Evolutionary conservation across 2,797 vertebrate species (phyloP), one percentile per base, ranked within the genome.

Genomic region (Rhinatrema bivittatum): DNA sequence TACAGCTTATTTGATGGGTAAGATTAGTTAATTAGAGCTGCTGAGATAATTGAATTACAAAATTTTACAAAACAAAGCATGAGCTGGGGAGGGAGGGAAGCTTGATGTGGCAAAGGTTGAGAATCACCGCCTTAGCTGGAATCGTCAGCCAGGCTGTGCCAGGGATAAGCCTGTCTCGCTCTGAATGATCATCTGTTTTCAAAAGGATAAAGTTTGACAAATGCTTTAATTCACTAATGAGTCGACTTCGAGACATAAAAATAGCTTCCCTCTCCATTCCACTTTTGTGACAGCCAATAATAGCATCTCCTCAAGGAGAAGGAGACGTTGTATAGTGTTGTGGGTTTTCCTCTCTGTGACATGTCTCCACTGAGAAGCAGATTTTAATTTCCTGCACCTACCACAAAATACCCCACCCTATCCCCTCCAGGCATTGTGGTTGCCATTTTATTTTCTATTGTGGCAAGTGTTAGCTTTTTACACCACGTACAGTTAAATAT

Each of bases 381-480:
- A 67, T 64, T 81, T 68, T 66, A 67, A 33, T 76, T 69, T 60
- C 42, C 61, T 70, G 48, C 20, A 30, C 43, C 46, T 33, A 68
- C 65, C 63, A 41, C 68, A 74, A 70, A 73, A 64, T 65, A 54
- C 37, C 42, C 55, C 36, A 25, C 40, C 64, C 48, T 48, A 55
- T 55, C 51, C 57, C 35, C 39, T 53, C 50, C 51, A 55, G 25
- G 61, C 62, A 16, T 38, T 68, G 71, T 57, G 70, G 68, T 66
- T 68, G 56, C 48, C 60, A 68, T 67, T 62, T 71, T 73, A 41
- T 68, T 77, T 77, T 74, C 72, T 63, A 74, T 61, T 72, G 72
- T 68, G 69, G 69, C 61, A 53, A 70, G 56, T 37, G 47, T 44
- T 38, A 50, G 50, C 47, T 59, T 40, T 68, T 72, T 70, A 51